Evolutionary conservation across 2,113 vertebrate species (phyloP), one percentile per base, ranked within the genome.

Genomic region (Formicarius rufipectus): DNA sequence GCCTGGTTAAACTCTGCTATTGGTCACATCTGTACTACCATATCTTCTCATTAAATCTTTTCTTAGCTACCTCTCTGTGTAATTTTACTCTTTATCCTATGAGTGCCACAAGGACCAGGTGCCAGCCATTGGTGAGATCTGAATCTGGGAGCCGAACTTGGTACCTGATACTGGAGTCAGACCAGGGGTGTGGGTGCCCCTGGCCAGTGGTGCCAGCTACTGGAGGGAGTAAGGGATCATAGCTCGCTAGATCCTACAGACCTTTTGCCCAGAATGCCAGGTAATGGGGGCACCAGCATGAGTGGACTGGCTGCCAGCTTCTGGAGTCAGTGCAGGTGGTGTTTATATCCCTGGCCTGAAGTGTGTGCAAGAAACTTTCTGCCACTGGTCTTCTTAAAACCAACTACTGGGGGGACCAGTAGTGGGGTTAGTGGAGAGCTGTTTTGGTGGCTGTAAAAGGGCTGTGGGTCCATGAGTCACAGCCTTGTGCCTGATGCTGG

Each of bases 371-470:
- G 18, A 27, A 72, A 50, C 33, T 59, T 66, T 17, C 39, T 73
- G 11, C 9, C 28, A 53, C 17, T 31, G 11, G 7, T 23, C 12
- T 74, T 66, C 67, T 59, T 23, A 42, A 58, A 63, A 73, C 10
- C 10, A 45, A 0, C 20, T 49, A 73, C 35, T 58, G 21, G 6
- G 25, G 21, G 24, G 25, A 80, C 17, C 6, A 31, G 17, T 4
- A 71, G 11, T 49, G 42, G 47, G n/a, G 35, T 39, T 4, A 78
- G 9, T 47, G 30, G 45, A 30, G 24, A 72, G 11, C 31, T 49
- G 17, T 2, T 6, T 7, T 42, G 31, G 35, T 1, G 2, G 14
- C 7, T 33, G 35, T 11, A 58, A 12, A 0, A 0, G 7, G 9
- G 21, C 7, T 0, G 0, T 42, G 49, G 20, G 47, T 24, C 7